phyloP scores from a whole-genome alignment of 2,797 vertebrate species.

The Phalanger gymnotis region DNA sequence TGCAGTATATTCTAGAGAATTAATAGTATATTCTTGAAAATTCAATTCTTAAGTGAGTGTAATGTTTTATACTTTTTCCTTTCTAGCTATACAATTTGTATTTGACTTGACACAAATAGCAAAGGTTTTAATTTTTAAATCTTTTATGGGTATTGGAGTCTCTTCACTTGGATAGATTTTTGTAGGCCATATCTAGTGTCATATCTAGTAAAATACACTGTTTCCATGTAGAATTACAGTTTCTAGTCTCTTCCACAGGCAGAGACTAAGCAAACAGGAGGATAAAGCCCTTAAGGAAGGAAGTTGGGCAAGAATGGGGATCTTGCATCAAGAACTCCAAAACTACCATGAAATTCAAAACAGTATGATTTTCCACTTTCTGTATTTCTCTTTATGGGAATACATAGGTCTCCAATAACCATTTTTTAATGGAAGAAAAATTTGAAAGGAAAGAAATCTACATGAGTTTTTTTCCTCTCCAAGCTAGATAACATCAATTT shows the following conservation, averaged over 20 bases:
- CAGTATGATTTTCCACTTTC: background rate
- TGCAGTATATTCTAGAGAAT: slow-evolving; percentile 26
- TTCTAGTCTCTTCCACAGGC: background rate
- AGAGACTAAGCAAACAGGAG: background rate
- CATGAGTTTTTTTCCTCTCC: background rate
- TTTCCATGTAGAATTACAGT: slow-evolving; percentile 28
- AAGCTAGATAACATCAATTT: slow-evolving; percentile 22
- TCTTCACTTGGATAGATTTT: background rate
- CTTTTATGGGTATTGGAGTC: background rate
- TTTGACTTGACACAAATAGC: background rate
- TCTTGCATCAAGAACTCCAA: background rate
- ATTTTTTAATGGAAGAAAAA: slow-evolving; percentile 16
- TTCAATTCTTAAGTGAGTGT: background rate
- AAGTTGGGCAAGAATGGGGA: background rate
- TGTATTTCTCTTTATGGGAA: background rate
- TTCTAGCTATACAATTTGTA: background rate
- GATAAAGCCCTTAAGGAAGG: slow-evolving; percentile 5
- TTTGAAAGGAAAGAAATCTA: slow-evolving; percentile 22
- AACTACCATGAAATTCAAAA: background rate
- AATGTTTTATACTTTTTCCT: slow-evolving; percentile 12
- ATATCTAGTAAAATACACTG: background rate
- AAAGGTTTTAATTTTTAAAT: background rate
- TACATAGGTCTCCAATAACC: background rate
- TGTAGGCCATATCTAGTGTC: background rate
- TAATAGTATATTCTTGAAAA: slow-evolving; percentile 33